Evolutionary conservation across 2,797 vertebrate genomes (phyloP).

Genomic region (Euthynnus affinis): DNA sequence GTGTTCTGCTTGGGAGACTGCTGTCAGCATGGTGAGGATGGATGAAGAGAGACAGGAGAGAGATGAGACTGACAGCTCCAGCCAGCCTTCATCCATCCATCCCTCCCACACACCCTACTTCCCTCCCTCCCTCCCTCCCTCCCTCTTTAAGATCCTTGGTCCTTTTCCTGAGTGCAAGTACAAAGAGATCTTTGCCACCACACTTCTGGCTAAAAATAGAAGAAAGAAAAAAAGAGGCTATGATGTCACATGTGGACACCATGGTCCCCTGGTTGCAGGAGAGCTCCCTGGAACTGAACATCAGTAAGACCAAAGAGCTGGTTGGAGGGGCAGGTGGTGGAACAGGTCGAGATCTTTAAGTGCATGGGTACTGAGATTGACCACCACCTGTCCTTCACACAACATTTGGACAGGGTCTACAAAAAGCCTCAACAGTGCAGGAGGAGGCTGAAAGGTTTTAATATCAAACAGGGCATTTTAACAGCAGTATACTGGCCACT

Average conservation of each 20-base stretch:
- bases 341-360: too few species aligned
- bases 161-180: constrained; percentile 48
- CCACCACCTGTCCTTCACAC: too few species aligned
- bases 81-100: constrained; percentile 76
- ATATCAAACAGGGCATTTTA: too few species aligned
- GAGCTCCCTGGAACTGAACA: too few species aligned
- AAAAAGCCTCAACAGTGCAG: too few species aligned
- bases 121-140: constrained; percentile 19
- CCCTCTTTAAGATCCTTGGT: constrained; percentile 46
- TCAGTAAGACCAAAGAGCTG: too few species aligned
- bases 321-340: too few species aligned
- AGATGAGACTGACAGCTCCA: constrained; percentile 82
- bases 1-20: constrained; percentile 86
- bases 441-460: too few species aligned
- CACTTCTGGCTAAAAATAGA: constrained; percentile 40
- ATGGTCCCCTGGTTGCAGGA: too few species aligned
- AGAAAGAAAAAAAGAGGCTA: neutral
- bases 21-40: constrained; percentile 82
- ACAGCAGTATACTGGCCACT: too few species aligned
- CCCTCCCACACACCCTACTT: constrained; percentile 42
- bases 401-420: too few species aligned
- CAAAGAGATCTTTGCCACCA: constrained; percentile 41
- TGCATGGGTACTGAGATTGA: too few species aligned
- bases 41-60: constrained; percentile 84
- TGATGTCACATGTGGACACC: neutral